phyloP scores from a whole-genome alignment of 2,888 invertebrate species.

The Sesia apiformis region DNA sequence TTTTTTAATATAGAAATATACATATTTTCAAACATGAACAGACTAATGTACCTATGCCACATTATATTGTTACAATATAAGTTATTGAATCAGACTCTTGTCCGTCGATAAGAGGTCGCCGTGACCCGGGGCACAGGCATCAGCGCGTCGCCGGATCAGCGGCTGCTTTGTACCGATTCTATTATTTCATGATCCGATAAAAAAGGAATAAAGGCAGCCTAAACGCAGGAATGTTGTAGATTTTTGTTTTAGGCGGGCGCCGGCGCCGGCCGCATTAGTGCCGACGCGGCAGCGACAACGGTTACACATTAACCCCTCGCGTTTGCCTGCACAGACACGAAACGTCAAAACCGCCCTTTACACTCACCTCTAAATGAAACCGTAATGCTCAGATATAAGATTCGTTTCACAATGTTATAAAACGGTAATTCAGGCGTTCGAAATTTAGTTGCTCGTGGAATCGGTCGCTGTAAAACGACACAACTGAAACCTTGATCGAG shows the following conservation, averaged over 20 bases:
- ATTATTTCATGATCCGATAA: slow-evolving; percentile 66
- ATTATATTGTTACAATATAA: too few species aligned
- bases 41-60: too few species aligned
- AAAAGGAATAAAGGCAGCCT: slow-evolving; percentile 59
- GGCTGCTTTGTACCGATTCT: slow-evolving; percentile 59
- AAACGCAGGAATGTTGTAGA: slow-evolving; percentile 66
- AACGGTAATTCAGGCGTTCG: too few species aligned
- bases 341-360: slow-evolving; percentile 10
- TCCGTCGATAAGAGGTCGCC: neutral
- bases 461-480: too few species aligned
- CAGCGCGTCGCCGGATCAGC: slow-evolving; percentile 15
- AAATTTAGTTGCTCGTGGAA: too few species aligned
- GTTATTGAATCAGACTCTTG: too few species aligned
- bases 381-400: too few species aligned
- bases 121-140: slow-evolving; percentile 3
- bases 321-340: slow-evolving; percentile 16
- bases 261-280: slow-evolving; percentile 69
- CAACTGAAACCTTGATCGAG: too few species aligned
- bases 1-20: too few species aligned
- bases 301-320: slow-evolving; percentile 55
- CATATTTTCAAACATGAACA: too few species aligned
- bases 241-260: slow-evolving; percentile 60
- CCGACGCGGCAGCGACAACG: slow-evolving; percentile 43
- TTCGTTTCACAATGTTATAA: too few species aligned
- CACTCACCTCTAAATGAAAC: too few species aligned